phyloP scores from a whole-genome alignment of 2,113 vertebrate species.

The Butastur rufipennis region DNA sequence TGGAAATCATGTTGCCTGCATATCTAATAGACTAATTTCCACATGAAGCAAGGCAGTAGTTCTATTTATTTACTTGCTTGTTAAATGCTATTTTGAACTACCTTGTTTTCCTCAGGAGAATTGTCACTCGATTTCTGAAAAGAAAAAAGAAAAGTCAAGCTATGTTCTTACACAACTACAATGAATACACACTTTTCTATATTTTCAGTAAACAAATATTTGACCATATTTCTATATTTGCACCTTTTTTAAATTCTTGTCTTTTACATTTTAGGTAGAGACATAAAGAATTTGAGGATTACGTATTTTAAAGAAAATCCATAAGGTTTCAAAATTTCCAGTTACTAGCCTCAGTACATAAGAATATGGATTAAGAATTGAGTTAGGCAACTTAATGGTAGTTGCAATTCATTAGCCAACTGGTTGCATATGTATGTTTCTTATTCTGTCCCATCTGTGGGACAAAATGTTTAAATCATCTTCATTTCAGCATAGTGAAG shows the following conservation, averaged over 20 bases:
- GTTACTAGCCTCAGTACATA: neutral
- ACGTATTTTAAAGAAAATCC: neutral
- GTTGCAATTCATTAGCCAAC: neutral
- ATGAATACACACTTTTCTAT: neutral
- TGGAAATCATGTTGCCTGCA: slow-evolving; percentile 65
- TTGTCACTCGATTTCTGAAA: slow-evolving; percentile 37
- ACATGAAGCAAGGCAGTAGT: slow-evolving; percentile 48
- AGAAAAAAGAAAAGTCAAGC: neutral
- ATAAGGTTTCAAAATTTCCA: neutral
- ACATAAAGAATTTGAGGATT: neutral
- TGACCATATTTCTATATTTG: neutral
- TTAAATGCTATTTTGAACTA: slow-evolving; percentile 66
- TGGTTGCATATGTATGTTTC: neutral
- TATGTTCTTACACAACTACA: neutral
- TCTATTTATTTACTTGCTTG: slow-evolving; percentile 63
- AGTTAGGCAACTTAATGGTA: neutral
- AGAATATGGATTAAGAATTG: neutral
- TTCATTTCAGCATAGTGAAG: neutral
- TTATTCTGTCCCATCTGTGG: neutral
- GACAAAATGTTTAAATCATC: neutral
- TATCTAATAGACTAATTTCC: slow-evolving; percentile 70
- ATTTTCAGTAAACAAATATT: neutral
- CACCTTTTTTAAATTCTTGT: neutral
- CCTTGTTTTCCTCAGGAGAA: slow-evolving; percentile 49
- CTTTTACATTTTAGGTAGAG: neutral